Conservation (phyloP, 2,797 vertebrate species). For the Sebastes oblongus region DNA sequence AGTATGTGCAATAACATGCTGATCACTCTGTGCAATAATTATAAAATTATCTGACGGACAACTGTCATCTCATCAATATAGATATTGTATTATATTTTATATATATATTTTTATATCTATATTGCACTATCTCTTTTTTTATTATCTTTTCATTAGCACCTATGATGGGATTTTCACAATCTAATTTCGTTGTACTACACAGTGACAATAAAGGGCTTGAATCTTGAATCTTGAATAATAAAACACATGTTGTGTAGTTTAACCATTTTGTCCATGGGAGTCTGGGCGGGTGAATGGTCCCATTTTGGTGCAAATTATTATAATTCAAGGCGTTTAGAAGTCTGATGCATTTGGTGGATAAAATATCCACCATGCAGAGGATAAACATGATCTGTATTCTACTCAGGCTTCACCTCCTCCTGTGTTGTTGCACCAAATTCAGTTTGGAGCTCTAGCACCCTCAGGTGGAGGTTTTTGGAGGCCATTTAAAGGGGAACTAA, state of each 20-base stretch:
- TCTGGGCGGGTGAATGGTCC: background rate
- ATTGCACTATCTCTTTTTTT: too few species aligned
- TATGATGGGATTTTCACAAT: too few species aligned
- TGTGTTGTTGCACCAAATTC: background rate
- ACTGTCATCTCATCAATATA: too few species aligned
- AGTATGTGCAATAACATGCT: too few species aligned
- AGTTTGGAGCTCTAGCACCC: slow-evolving; percentile 61
- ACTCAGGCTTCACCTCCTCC: slow-evolving; percentile 9
- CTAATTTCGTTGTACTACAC: too few species aligned
- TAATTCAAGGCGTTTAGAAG: background rate
- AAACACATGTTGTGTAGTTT: background rate
- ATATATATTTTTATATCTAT: too few species aligned
- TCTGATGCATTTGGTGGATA: background rate
- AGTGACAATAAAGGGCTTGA: too few species aligned
- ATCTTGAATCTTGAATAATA: too few species aligned
- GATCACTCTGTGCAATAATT: too few species aligned
- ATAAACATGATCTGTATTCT: slow-evolving; percentile 30
- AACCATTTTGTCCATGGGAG: accelerated
- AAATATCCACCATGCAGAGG: background rate
- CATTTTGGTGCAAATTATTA: background rate
- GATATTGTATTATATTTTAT: too few species aligned
- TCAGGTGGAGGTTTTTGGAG: slow-evolving; percentile 44
- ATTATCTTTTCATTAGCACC: too few species aligned
- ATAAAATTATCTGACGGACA: too few species aligned
- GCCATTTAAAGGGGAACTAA: background rate